Evolutionary conservation across 2,113 vertebrate genomes (phyloP).

Genomic region (Bubo scandiacus): DNA sequence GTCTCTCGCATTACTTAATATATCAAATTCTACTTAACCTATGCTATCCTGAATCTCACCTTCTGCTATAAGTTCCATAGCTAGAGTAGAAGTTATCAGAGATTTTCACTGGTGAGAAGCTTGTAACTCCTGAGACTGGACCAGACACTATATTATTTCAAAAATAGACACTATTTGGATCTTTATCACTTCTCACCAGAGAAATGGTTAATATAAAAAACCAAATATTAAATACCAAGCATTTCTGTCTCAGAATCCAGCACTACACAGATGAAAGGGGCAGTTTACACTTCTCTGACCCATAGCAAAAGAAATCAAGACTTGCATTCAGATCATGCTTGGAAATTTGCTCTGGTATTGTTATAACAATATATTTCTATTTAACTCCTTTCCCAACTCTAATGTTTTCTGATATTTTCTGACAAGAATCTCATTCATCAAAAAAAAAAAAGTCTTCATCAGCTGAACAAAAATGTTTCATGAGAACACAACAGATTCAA

Average conservation of each 20-base stretch:
- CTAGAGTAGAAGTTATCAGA: neutral
- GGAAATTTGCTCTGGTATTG: slow-evolving; percentile 34
- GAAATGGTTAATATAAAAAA: slow-evolving; percentile 24
- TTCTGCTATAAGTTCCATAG: neutral
- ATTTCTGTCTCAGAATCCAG: slow-evolving; percentile 32
- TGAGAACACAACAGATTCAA: neutral
- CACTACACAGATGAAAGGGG: neutral
- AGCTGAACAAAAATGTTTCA: neutral
- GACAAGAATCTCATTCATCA: neutral
- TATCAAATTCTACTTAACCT: neutral
- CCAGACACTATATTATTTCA: neutral
- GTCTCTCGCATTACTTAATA: neutral
- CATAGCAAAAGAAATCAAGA: slow-evolving; percentile 26
- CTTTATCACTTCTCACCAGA: neutral
- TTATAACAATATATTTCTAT: slow-evolving; percentile 5
- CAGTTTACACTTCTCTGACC: slow-evolving; percentile 20
- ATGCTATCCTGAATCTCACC: neutral
- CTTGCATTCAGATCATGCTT: slow-evolving; percentile 48
- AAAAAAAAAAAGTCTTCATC: neutral
- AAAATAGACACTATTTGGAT: neutral
- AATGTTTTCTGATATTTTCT: neutral
- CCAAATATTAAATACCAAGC: slow-evolving; percentile 10
- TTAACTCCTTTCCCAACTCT: neutral
- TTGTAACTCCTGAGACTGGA: neutral
- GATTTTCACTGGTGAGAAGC: neutral